phyloP scores from a whole-genome alignment of 2,888 invertebrate species.

The Tribolium freemani region DNA sequence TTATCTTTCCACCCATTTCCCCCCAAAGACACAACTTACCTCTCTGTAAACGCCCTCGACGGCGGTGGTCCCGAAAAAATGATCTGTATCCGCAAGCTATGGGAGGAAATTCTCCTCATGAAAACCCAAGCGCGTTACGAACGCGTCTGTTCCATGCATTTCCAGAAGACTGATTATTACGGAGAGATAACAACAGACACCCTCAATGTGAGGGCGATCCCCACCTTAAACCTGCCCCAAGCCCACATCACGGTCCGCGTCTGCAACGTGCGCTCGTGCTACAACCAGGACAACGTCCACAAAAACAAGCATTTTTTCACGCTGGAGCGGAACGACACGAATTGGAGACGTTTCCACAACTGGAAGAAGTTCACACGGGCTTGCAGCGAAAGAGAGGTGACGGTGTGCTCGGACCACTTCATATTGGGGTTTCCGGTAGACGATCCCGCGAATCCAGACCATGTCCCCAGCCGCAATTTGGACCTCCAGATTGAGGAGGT shows the following conservation, averaged over 20 bases:
- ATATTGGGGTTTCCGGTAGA: background rate
- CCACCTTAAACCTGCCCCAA: constrained; percentile 5
- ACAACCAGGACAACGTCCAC: background rate
- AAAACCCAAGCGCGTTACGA: background rate
- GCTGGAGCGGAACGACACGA: background rate
- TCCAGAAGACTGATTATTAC: background rate
- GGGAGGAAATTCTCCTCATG: background rate
- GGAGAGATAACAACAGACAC: background rate
- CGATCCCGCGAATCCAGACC: background rate
- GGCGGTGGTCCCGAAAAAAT: background rate
- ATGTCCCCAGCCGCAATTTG: background rate
- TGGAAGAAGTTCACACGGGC: no score
- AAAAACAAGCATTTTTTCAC: background rate
- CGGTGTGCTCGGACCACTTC: background rate
- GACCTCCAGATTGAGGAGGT: background rate
- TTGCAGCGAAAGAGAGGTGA: background rate
- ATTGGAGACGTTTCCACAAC: background rate
- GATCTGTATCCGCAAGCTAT: background rate
- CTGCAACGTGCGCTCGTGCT: background rate
- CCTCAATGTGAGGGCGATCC: background rate
- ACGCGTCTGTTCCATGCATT: background rate
- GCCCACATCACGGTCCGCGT: background rate
- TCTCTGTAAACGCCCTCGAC: background rate
- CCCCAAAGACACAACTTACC: background rate
- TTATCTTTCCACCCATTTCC: background rate